Percentiles rank a stretch among this genome's conserved stretches.
Conservation (phyloP, 1,140 invertebrate genomes). For the Cyclina sinensis region DNA sequence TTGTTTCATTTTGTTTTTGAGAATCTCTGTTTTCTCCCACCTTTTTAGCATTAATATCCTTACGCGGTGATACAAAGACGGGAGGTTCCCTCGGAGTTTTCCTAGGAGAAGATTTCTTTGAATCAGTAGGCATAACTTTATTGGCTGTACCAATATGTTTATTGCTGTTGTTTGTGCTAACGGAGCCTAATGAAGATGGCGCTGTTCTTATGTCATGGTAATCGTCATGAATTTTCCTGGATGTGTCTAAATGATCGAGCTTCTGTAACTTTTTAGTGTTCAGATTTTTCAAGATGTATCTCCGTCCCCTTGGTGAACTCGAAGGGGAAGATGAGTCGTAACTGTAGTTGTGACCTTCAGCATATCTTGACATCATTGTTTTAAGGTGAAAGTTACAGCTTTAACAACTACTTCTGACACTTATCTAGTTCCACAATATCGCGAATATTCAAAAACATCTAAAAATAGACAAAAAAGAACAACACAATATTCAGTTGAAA, state of each 20-base stretch:
- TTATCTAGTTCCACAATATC: no score
- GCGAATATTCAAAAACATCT: no score
- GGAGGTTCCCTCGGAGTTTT: neutral
- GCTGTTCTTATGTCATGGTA: slow-evolving; percentile 45
- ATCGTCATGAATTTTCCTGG: slow-evolving; percentile 12
- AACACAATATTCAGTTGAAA: no score
- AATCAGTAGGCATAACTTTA: slow-evolving; percentile 62
- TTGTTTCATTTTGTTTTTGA: slow-evolving; percentile 13
- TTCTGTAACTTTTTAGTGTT: slow-evolving; percentile 48
- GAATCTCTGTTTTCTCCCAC: neutral
- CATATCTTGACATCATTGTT: slow-evolving; percentile 61
- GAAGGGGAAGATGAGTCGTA: slow-evolving; percentile 24
- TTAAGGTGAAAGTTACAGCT: neutral
- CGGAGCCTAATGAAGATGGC: slow-evolving; percentile 16
- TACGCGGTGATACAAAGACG: slow-evolving; percentile 53
- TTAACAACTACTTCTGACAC: no score
- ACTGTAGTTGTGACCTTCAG: slow-evolving; percentile 10
- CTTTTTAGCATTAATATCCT: slow-evolving; percentile 2
- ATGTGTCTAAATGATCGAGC: slow-evolving; percentile 29
- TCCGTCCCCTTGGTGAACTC: slow-evolving; percentile 31
- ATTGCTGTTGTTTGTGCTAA: neutral
- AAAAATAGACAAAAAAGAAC: no score
- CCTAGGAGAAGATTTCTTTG: neutral
- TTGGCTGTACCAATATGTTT: slow-evolving; percentile 53
- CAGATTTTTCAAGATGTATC: slow-evolving; percentile 56